Percentiles rank a stretch among this genome's conserved stretches.
These are phyloP conservation scores for Lasioglossum villosulum DNA, from an alignment of 2,888 invertebrate genomes.

Conservation along the genomic window DNA sequence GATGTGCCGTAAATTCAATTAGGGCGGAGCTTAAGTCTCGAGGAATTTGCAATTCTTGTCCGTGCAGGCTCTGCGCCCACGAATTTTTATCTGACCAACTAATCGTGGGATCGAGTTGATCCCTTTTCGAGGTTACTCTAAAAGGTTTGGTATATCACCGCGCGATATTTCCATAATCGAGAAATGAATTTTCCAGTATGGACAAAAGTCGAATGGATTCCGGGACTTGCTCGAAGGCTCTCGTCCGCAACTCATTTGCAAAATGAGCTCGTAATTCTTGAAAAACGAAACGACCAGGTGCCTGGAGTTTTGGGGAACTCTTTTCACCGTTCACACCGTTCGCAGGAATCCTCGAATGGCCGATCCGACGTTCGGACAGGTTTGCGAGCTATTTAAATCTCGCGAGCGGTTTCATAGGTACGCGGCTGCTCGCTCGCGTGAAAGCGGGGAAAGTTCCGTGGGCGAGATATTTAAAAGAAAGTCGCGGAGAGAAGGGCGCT, in stretches of 20 bases:
- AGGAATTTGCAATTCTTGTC: background rate
- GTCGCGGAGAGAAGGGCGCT: background rate
- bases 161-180: background rate
- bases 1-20: background rate
- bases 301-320: background rate
- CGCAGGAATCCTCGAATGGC: background rate
- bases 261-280: background rate
- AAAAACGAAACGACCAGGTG: background rate
- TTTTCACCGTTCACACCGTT: background rate
- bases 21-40: background rate
- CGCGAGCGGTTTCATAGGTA: background rate
- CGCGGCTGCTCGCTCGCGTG: background rate
- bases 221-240: background rate
- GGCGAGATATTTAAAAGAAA: conserved; percentile 39
- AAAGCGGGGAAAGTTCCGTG: background rate
- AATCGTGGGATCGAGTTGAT: background rate
- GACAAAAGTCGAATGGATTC: background rate
- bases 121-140: background rate
- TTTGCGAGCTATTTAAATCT: conserved; percentile 19
- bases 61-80: background rate
- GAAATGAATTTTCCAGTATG: background rate
- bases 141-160: background rate
- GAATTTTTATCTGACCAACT: background rate
- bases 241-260: background rate
- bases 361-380: background rate